Evolutionary conservation across 2,113 vertebrate species (phyloP), one percentile per base, ranked within the genome.

Genomic region (Scortum barcoo): DNA sequence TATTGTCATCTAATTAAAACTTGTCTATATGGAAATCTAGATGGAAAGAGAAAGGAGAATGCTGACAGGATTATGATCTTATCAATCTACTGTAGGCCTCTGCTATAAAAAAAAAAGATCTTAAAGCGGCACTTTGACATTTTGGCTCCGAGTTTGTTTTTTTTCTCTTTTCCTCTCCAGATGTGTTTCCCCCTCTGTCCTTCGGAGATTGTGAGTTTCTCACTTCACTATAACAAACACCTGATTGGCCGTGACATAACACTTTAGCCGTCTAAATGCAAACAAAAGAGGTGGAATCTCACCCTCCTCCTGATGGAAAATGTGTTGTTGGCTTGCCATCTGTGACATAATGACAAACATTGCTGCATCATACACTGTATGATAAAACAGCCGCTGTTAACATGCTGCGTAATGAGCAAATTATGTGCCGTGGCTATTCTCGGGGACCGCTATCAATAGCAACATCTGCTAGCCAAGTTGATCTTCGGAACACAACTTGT

Each of bases 401-500:
- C 88, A 69, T 57, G 67, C 61, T 70, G 28, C 24, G 72, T 87
- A 89, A 92, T 87, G 60, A 92, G 84, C 58, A 58, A 74, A 86
- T 87, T 70, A 92, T 75, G 79, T 36, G 72, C 67, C 66, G 2
- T 5, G 58, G 82, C 88, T 90, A 89, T 89, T 91, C 86, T 72
- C 51, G 48, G 62, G 72, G 62, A 48, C 79, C 6, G 60, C 82
- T 76, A 85, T 90, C 88, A 90, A 91, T 83, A 91, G 89, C 85
- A 90, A 89, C 89, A 91, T 90, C 92, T 91, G 92, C 70, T 80
- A 87, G 77, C 80, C 20, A 17, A 85, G 81, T 66, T 76, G 87
- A 95, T 96, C 93, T 94, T 93, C 69, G 89, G 95, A 62, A 97
- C 93, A 95, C 94, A 96, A 95, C 95, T 96, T 96, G 95, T 96